A percentile compares a stretch with the other conserved stretches of the same genome.
phyloP scores from a whole-genome alignment of 1,140 invertebrate genomes.

The Portunus trituberculatus region DNA sequence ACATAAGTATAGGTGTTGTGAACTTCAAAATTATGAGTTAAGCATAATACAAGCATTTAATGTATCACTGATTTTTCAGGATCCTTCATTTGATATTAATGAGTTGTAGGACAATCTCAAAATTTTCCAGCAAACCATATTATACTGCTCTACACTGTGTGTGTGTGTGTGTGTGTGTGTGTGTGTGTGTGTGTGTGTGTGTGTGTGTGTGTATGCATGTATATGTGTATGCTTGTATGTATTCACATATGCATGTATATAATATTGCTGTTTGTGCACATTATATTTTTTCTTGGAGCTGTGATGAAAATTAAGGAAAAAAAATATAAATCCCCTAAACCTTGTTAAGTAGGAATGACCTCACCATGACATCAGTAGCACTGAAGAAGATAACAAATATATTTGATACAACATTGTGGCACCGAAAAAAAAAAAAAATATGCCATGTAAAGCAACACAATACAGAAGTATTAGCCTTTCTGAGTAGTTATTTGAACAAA shows the following conservation, averaged over 20 bases:
- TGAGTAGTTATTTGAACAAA: conserved; percentile 23
- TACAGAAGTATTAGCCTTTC: not conserved
- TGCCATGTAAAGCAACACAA: not conserved
- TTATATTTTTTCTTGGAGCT: not conserved
- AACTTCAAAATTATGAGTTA: not conserved
- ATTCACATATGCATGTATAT: not conserved
- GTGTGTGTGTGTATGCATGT: not conserved
- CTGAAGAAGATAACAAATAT: conserved; percentile 17
- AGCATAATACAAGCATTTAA: not conserved
- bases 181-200: not conserved
- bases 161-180: not conserved
- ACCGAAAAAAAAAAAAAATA: not conserved
- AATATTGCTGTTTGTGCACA: not conserved
- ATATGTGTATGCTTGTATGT: not conserved
- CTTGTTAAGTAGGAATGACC: not conserved
- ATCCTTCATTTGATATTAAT: not conserved
- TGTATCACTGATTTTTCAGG: not conserved
- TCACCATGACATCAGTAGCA: not conserved
- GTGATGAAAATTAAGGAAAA: not conserved
- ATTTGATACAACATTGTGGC: not conserved
- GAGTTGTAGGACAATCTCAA: not conserved
- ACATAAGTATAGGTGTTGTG: too few relatives aligned
- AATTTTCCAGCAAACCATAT: not conserved
- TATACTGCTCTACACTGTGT: not conserved
- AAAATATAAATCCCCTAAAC: not conserved